Evolutionary conservation across 1,140 invertebrate genomes (phyloP).

Genomic region (Atta cephalotes): DNA sequence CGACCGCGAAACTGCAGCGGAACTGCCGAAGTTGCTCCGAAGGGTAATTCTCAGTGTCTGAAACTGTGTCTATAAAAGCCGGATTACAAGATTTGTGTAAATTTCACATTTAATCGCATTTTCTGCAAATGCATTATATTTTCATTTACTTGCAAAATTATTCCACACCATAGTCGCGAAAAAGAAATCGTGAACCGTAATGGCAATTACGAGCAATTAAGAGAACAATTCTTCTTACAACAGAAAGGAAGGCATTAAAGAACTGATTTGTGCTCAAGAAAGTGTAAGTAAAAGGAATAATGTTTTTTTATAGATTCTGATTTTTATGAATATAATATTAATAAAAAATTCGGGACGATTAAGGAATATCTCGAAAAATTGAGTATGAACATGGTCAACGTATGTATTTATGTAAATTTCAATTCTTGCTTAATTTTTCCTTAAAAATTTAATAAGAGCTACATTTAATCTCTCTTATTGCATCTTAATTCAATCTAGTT

Average conservation of each 20-base stretch:
- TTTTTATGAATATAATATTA: no score
- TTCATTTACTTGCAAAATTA: not conserved
- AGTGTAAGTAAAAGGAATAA: no score
- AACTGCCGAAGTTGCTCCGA: constrained; percentile 38
- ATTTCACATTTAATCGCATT: constrained; percentile 5
- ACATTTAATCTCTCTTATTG: not conserved
- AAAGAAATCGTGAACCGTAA: not conserved
- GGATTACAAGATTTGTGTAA: not conserved
- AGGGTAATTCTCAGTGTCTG: constrained; percentile 21
- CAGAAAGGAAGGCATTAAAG: not conserved
- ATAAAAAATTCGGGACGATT: no score
- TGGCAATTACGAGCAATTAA: not conserved
- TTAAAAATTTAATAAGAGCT: no score
- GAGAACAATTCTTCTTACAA: not conserved
- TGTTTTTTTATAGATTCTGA: no score
- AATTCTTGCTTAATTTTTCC: no score
- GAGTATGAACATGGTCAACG: no score
- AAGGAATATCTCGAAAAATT: no score
- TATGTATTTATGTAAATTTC: no score
- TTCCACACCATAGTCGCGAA: not conserved
- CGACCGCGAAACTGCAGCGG: constrained; percentile 26
- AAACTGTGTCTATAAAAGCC: not conserved
- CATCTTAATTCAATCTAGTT: not conserved
- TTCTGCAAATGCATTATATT: not conserved
- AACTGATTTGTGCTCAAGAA: no score